These are phyloP conservation scores for Calephelis perditalis DNA, from an alignment of 2,888 invertebrate species.

Conservation along the genomic window DNA sequence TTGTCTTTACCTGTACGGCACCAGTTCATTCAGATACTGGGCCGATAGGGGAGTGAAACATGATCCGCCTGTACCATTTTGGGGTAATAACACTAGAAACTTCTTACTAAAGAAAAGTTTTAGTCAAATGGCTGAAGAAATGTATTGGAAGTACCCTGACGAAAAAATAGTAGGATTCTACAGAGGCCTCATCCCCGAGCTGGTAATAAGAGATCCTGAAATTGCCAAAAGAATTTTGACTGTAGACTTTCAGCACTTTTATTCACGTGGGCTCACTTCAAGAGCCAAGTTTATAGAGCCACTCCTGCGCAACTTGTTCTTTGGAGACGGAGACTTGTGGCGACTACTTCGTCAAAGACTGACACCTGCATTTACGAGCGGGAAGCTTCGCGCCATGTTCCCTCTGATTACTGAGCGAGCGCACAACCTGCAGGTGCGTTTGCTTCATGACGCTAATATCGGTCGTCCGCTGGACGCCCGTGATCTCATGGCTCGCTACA, in stretches of 20 bases:
- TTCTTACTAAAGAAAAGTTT: conserved; percentile 41
- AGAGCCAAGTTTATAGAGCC: conserved; percentile 42
- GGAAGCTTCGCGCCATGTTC: conserved; percentile 53
- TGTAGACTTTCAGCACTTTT: conserved; percentile 47
- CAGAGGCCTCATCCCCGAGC: conserved; percentile 40
- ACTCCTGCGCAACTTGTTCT: conserved; percentile 48
- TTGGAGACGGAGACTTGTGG: conserved; percentile 53
- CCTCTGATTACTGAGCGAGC: conserved; percentile 51
- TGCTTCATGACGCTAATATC: conserved; percentile 31
- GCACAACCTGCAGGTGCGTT: conserved; percentile 40
- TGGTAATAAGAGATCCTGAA: conserved; percentile 50
- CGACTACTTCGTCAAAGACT: conserved; percentile 49
- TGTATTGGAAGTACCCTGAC: conserved; percentile 33
- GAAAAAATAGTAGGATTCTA: conserved; percentile 45
- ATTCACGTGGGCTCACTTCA: conserved; percentile 43
- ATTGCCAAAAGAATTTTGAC: conserved; percentile 32
- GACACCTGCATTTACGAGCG: conserved; percentile 28
- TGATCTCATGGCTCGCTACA: conserved; percentile 43
- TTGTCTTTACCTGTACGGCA: conserved; percentile 41
- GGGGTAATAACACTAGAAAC: conserved; percentile 43
- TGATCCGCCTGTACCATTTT: conserved; percentile 43
- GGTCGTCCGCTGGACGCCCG: conserved; percentile 43
- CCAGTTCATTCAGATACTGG: conserved; percentile 46
- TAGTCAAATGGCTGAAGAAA: conserved; percentile 39
- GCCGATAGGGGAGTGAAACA: conserved; percentile 42